Conservation (phyloP, 2,888 invertebrate species). For the Cryptocephalus moraei region DNA sequence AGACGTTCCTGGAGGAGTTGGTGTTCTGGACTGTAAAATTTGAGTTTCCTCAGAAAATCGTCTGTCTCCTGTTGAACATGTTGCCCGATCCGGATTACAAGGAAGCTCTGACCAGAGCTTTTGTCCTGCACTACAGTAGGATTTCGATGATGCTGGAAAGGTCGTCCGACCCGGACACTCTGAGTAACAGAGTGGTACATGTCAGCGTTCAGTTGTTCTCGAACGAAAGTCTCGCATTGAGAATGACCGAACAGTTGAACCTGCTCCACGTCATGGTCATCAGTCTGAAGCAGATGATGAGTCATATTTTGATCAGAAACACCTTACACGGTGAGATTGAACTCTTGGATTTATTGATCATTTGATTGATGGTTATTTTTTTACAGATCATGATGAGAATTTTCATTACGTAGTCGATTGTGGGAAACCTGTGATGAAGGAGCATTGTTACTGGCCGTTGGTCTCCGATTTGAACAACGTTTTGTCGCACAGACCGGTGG, state of each 20-base stretch:
- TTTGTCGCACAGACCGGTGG: slow-evolving; percentile 84
- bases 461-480: slow-evolving; percentile 96
- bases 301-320: slow-evolving; percentile 78
- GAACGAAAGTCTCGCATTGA: slow-evolving; percentile 80
- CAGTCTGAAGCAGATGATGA: slow-evolving; percentile 87
- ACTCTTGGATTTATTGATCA: neutral
- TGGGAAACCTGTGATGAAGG: slow-evolving; percentile 84
- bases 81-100: slow-evolving; percentile 92
- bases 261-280: slow-evolving; percentile 89
- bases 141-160: slow-evolving; percentile 85
- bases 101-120: slow-evolving; percentile 86
- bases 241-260: slow-evolving; percentile 84
- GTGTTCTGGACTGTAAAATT: slow-evolving; percentile 97
- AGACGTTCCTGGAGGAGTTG: slow-evolving; percentile 84
- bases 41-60: slow-evolving; percentile 93
- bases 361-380: slow-evolving; percentile 1
- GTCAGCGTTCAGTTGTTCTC: slow-evolving; percentile 95
- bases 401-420: slow-evolving; percentile 91
- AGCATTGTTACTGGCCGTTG: slow-evolving; percentile 97
- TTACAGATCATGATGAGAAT: slow-evolving; percentile 61
- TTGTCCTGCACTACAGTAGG: slow-evolving; percentile 92
- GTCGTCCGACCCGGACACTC: slow-evolving; percentile 77
- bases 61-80: slow-evolving; percentile 89
- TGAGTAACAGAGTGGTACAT: slow-evolving; percentile 94
- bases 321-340: slow-evolving; percentile 64